Base-by-base conservation (phyloP, 2,797 vertebrate species). In the Clarias platycephalus region DNA sequence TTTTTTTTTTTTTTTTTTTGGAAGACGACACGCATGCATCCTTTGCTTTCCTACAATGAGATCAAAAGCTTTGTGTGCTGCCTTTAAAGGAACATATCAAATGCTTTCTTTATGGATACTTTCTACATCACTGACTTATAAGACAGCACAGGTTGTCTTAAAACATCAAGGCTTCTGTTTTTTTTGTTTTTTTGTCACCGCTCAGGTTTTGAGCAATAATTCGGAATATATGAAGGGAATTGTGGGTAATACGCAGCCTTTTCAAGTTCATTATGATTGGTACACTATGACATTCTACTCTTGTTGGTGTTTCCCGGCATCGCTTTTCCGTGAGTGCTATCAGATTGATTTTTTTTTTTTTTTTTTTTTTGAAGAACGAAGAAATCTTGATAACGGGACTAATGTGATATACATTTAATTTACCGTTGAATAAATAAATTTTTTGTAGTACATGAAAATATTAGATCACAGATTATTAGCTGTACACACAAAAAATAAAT, bases 151-250 rank as follows among this genome's bases (percentile, higher is more conserved):
- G 57, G 44, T 49, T 49, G 44, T 49, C 44, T 49, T 49, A 13
- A 49, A 49, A 9, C 57, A 40, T 78, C 31, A 40, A 1, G 20
- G 57, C 31, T 78, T 77, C 28, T 16, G 76, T 15, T 40, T 34
- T 31, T 34, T 2, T 34, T 34, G 1, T 34, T 34, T 34, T 34
- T 34, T 26, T 20, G 76, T 18, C 34, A 44, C 40, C 6, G 78
- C 62, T 66, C 78, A 80, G 78, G 62, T 12, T 66, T 22, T 31
- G 78, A 31, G 78, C 78, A 53, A 5, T 80, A 67, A 66, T 53
- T 0, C 31, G 12, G 44, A 31, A 66, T 22, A 40, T 5, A 28
- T 20, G n/a, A 80, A 28, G 28, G 37, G 40, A 80, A 22, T 28
- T 10, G 18, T 31, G 31, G 57, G 24, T 53, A 22, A 80, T 49